Conservation (phyloP, 2,113 vertebrate species). For the Forbesichthys papilliferus region DNA sequence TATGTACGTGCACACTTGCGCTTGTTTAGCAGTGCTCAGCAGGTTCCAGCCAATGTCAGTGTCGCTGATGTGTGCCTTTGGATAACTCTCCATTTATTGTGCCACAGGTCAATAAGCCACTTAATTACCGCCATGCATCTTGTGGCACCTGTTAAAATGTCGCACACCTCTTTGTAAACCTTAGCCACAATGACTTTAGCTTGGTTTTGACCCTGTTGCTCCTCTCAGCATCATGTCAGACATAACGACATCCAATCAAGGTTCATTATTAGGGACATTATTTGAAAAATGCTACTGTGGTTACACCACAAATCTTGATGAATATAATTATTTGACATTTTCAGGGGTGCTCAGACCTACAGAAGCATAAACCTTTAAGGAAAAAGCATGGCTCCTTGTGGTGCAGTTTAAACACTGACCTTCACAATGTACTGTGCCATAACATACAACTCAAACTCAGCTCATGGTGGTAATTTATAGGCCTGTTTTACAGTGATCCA, state of each 20-base stretch:
- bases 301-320: too few relatives aligned
- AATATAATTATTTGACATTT: too few relatives aligned
- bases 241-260: not conserved
- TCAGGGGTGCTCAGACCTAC: too few relatives aligned
- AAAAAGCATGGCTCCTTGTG: too few relatives aligned
- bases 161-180: constrained; percentile 10
- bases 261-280: too few relatives aligned
- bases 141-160: constrained; percentile 45
- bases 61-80: constrained; percentile 33
- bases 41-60: constrained; percentile 35
- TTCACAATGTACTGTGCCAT: too few relatives aligned
- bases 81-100: constrained; percentile 45
- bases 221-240: constrained; percentile 2
- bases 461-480: too few relatives aligned
- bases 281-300: too few relatives aligned
- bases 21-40: constrained; percentile 39
- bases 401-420: too few relatives aligned
- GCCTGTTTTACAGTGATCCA: too few relatives aligned
- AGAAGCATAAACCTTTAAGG: too few relatives aligned
- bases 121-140: constrained; percentile 73
- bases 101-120: constrained; percentile 68
- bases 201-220: constrained; percentile 24
- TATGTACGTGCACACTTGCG: not conserved
- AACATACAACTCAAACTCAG: too few relatives aligned
- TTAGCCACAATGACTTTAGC: constrained; percentile 43